Conservation (phyloP, 1,140 invertebrate species). For the Mylabris phalerata region DNA sequence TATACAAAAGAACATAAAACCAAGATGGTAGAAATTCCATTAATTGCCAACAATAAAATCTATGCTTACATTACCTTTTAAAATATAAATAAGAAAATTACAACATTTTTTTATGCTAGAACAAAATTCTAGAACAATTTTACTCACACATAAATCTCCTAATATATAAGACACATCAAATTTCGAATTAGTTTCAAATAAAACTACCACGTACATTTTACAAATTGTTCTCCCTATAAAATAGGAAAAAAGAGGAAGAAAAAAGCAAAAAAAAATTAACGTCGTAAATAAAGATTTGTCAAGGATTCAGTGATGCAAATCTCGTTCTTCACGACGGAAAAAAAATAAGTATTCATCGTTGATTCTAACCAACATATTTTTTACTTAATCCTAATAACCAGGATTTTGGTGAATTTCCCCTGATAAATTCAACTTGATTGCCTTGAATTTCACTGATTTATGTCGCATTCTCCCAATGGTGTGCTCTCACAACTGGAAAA, state of each 20-base stretch:
- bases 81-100: too few relatives aligned
- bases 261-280: conserved; percentile 19
- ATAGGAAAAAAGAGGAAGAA: neutral
- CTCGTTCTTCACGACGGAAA: conserved; percentile 1
- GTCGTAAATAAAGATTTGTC: conserved; percentile 23
- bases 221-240: too few relatives aligned
- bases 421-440: conserved; percentile 22
- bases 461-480: conserved; percentile 7
- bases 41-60: too few relatives aligned
- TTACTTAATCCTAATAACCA: conserved; percentile 22
- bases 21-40: too few relatives aligned
- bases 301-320: conserved; percentile 17
- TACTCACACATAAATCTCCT: too few relatives aligned
- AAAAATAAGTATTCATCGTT: conserved; percentile 20
- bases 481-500: conserved; percentile 11
- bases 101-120: too few relatives aligned
- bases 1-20: too few relatives aligned
- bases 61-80: too few relatives aligned
- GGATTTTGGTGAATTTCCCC: conserved; percentile 20
- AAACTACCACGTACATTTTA: too few relatives aligned
- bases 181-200: too few relatives aligned
- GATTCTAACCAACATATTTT: conserved; percentile 20
- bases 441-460: conserved; percentile 17
- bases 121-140: too few relatives aligned
- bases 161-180: too few relatives aligned